Conservation (phyloP, 2,888 invertebrate genomes). For the Ctena decussata region DNA sequence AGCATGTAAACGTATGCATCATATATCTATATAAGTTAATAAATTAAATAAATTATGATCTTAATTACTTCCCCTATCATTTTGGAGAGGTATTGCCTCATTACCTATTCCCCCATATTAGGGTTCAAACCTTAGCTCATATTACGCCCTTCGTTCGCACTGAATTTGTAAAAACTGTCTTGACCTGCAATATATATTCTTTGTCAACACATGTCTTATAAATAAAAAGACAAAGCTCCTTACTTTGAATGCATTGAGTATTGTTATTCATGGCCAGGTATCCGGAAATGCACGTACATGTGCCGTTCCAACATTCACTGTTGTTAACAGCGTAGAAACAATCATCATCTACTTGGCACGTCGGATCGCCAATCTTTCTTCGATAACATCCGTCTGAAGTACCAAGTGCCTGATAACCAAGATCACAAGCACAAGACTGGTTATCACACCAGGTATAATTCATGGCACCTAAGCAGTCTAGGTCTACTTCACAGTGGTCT, state of each 20-base stretch:
- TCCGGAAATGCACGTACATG: conserved; percentile 56
- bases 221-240: conserved; percentile 29
- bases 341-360: conserved; percentile 61
- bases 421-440: conserved; percentile 33
- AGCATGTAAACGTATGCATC: no score
- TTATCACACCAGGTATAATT: conserved; percentile 57
- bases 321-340: conserved; percentile 60
- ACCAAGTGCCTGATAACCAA: conserved; percentile 29
- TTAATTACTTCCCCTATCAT: no score
- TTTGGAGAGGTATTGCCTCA: no score
- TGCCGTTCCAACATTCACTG: conserved; percentile 55
- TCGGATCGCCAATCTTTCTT: conserved; percentile 65
- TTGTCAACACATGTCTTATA: no score
- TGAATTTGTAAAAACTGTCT: no score
- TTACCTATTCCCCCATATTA: no score
- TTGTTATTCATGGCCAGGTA: conserved; percentile 40
- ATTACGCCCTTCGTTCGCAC: no score
- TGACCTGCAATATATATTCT: no score
- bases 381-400: conserved; percentile 7
- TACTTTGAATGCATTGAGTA: conserved; percentile 58
- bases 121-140: no score
- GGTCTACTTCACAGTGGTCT: conserved; percentile 39
- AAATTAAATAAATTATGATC: no score
- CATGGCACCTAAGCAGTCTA: conserved; percentile 50
- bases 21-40: no score